phyloP scores from a whole-genome alignment of 2,888 invertebrate genomes.

The Acronicta aceris region DNA sequence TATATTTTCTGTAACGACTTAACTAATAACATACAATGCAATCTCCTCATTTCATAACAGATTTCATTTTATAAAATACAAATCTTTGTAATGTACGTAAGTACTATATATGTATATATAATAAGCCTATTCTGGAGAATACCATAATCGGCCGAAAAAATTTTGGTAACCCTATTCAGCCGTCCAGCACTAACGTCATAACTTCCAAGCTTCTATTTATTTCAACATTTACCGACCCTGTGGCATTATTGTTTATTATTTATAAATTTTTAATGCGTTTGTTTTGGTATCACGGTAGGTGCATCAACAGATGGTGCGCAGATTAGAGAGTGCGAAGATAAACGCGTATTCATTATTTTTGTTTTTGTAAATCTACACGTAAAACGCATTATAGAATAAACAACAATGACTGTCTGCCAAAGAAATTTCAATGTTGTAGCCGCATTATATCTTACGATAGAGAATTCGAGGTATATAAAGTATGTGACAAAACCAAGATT shows the following conservation, averaged over 20 bases:
- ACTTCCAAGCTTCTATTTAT: too few species aligned
- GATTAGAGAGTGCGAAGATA: constrained; percentile 15
- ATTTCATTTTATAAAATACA: too few species aligned
- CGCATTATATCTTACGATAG: constrained; percentile 4
- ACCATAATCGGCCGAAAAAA: too few species aligned
- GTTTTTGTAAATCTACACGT: constrained; percentile 21
- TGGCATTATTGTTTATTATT: constrained; percentile 40
- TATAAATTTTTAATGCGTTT: constrained; percentile 26
- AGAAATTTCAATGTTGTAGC: constrained; percentile 7
- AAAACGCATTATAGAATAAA: constrained; percentile 19
- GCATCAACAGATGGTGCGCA: constrained; percentile 45
- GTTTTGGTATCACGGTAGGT: constrained; percentile 24
- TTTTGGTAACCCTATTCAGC: too few species aligned
- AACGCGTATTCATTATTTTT: constrained; percentile 21
- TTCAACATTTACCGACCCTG: too few species aligned
- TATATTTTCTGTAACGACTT: too few species aligned
- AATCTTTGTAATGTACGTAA: too few species aligned
- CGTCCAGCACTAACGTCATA: too few species aligned
- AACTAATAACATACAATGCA: too few species aligned
- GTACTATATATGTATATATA: too few species aligned
- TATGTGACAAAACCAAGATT: constrained; percentile 17
- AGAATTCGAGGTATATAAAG: constrained; percentile 9
- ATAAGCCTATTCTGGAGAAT: too few species aligned
- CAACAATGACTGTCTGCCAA: constrained; percentile 20
- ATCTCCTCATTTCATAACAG: too few species aligned